Evolutionary conservation across 1,140 invertebrate genomes (phyloP).

Genomic region (Papilio polytes): DNA sequence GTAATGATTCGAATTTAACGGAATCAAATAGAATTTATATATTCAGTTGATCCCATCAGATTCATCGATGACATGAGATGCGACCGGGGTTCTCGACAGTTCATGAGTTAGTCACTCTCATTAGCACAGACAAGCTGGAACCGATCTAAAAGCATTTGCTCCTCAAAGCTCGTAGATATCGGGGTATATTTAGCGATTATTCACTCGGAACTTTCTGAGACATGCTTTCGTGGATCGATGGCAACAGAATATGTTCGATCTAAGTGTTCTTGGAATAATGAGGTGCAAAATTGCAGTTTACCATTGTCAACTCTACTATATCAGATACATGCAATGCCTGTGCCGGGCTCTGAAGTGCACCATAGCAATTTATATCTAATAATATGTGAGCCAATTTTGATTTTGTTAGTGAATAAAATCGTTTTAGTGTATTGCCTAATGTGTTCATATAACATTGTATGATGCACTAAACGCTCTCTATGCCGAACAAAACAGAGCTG

Average conservation of each 20-base stretch:
- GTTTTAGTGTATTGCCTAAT: slow-evolving; percentile 47
- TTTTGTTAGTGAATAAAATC: slow-evolving; percentile 44
- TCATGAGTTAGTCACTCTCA: slow-evolving; percentile 75
- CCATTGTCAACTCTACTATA: slow-evolving; percentile 75
- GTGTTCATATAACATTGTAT: slow-evolving; percentile 71
- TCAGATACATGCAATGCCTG: slow-evolving; percentile 75
- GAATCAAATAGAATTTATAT: slow-evolving; percentile 57
- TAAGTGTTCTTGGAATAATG: slow-evolving; percentile 76
- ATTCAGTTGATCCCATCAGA: slow-evolving; percentile 67
- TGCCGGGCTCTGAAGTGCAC: slow-evolving; percentile 78
- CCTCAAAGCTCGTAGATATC: slow-evolving; percentile 70
- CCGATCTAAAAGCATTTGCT: slow-evolving; percentile 77
- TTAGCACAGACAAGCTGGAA: slow-evolving; percentile 78
- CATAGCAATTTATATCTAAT: slow-evolving; percentile 70
- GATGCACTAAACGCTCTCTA: slow-evolving; percentile 79
- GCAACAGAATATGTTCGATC: slow-evolving; percentile 61
- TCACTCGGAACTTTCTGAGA: slow-evolving; percentile 80
- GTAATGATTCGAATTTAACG: slow-evolving; percentile 56
- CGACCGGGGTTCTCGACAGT: slow-evolving; percentile 61
- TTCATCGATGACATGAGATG: slow-evolving; percentile 69
- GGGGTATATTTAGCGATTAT: slow-evolving; percentile 63
- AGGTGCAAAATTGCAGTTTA: slow-evolving; percentile 76
- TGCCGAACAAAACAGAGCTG: slow-evolving; percentile 73
- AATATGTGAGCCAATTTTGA: slow-evolving; percentile 47
- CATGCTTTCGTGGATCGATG: slow-evolving; percentile 81